Evolutionary conservation across 2,797 vertebrate species (phyloP).

Genomic region (Neostethus bicornis): DNA sequence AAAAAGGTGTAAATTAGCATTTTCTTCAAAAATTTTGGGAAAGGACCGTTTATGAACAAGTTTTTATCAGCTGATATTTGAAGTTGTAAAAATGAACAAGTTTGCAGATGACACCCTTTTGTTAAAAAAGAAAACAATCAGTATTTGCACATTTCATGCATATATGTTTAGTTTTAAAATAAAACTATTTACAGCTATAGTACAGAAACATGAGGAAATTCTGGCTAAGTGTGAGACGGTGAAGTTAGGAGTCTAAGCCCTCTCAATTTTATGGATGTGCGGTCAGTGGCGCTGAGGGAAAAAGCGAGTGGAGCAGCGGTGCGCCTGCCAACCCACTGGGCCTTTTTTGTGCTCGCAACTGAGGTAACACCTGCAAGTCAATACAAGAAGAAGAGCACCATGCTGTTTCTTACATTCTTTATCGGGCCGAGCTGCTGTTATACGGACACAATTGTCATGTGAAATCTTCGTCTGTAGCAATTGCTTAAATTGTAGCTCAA

Average conservation of each 20-base stretch:
- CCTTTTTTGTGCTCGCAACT: conserved; percentile 35
- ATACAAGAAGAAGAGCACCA: conserved; percentile 43
- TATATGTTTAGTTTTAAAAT: too few species aligned
- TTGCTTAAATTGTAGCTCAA: conserved; percentile 65
- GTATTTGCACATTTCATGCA: too few species aligned
- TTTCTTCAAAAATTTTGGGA: too few species aligned
- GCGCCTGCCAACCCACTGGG: conserved; percentile 41
- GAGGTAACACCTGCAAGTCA: conserved; percentile 53
- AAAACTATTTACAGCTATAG: conserved; percentile 36
- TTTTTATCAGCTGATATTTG: too few species aligned
- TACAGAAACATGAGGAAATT: conserved; percentile 57
- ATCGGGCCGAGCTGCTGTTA: conserved; percentile 49
- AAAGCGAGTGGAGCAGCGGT: conserved; percentile 26
- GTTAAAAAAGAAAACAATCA: too few species aligned
- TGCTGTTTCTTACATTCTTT: conserved; percentile 46
- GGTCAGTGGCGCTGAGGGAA: conserved; percentile 41
- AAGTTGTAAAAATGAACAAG: too few species aligned
- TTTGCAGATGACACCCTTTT: too few species aligned
- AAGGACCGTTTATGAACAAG: too few species aligned
- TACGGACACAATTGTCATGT: conserved; percentile 50
- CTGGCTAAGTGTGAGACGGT: conserved; percentile 55
- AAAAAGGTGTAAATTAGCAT: too few species aligned
- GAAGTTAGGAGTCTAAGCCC: conserved; percentile 62
- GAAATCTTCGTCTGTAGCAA: conserved; percentile 62
- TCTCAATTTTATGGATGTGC: conserved; percentile 69